Conservation (phyloP, 2,113 vertebrate species). For the Ciconia stormi region DNA sequence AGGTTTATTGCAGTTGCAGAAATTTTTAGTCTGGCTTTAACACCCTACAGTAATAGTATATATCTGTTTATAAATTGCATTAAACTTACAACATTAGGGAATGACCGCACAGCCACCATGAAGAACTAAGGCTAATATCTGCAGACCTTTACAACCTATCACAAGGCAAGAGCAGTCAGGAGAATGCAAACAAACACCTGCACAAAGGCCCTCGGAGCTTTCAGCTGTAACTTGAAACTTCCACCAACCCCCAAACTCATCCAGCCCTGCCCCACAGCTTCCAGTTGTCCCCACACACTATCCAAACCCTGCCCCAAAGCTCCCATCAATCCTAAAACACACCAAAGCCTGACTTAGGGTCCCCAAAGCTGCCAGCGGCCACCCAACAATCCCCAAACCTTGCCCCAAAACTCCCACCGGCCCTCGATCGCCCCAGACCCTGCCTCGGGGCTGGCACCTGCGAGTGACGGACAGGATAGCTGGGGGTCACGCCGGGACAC, state of each 20-base stretch:
- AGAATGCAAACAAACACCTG: no score
- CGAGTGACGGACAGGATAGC: background rate
- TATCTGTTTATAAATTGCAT: background rate
- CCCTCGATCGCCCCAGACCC: background rate
- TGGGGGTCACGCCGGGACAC: background rate
- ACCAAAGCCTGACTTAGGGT: background rate
- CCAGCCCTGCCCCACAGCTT: background rate
- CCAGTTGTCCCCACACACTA: background rate
- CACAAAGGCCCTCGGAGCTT: background rate
- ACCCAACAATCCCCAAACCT: background rate
- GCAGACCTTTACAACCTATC: background rate
- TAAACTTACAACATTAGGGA: background rate
- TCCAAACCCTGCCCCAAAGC: background rate
- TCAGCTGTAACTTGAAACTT: background rate
- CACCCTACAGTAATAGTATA: background rate
- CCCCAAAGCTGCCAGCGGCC: background rate
- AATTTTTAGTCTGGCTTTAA: background rate
- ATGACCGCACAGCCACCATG: accelerated
- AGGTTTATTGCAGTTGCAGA: background rate
- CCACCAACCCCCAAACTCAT: background rate
- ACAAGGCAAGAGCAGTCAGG: background rate
- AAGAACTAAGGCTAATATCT: background rate
- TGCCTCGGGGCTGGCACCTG: background rate
- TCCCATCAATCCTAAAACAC: background rate
- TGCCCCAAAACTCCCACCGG: background rate